phyloP scores from a whole-genome alignment of 2,888 invertebrate species.

The Leptinotarsa juncta region DNA sequence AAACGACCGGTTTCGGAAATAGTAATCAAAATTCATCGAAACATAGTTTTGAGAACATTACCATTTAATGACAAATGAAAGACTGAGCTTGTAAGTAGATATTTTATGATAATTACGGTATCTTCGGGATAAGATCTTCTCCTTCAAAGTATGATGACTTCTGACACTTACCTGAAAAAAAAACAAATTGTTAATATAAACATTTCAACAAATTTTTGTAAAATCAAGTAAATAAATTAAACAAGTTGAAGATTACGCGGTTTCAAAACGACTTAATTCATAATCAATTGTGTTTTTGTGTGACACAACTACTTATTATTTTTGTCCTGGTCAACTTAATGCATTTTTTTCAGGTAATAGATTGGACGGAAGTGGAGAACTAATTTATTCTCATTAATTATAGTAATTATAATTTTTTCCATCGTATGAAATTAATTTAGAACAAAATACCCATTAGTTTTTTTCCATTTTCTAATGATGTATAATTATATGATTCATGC shows the following conservation, averaged over 20 bases:
- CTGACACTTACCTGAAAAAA: constrained; percentile 4
- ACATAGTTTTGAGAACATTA: too few relatives aligned
- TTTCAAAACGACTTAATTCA: too few relatives aligned
- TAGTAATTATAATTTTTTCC: neutral
- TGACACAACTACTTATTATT: too few relatives aligned
- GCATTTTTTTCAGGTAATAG: neutral
- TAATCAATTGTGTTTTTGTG: too few relatives aligned
- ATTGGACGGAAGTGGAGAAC: neutral
- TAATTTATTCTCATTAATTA: neutral
- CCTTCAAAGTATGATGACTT: neutral
- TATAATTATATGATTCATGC: too few relatives aligned
- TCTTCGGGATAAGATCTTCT: neutral
- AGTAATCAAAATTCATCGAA: too few relatives aligned
- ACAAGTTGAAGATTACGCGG: neutral
- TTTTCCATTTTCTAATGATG: neutral
- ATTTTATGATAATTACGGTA: neutral
- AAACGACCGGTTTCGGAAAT: too few relatives aligned
- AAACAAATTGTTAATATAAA: neutral
- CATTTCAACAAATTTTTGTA: neutral
- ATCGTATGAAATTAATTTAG: neutral
- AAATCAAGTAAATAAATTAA: neutral
- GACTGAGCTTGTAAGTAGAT: too few relatives aligned
- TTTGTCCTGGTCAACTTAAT: too few relatives aligned
- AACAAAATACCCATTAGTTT: neutral
- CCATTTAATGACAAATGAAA: too few relatives aligned